phyloP scores from a whole-genome alignment of 2,113 vertebrate genomes.

The Pseudopodoces humilis region DNA sequence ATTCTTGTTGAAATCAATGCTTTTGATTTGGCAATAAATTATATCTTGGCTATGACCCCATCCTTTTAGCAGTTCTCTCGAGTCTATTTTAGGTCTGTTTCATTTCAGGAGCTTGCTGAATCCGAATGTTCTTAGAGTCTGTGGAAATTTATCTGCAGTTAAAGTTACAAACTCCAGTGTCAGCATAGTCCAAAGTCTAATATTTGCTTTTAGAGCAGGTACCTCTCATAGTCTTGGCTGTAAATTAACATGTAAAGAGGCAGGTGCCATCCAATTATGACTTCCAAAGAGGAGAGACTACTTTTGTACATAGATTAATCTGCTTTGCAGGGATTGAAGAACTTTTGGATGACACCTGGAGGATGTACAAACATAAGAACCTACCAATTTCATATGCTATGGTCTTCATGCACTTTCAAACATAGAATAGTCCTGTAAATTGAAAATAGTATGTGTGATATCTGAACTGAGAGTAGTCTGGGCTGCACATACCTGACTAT shows the following conservation, averaged over 20 bases:
- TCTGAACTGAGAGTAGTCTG: background rate
- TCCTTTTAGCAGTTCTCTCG: background rate
- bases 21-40: slow-evolving; percentile 31
- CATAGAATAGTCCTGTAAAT: background rate
- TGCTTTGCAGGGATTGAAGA: background rate
- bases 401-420: background rate
- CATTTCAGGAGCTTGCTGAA: background rate
- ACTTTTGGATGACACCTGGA: background rate
- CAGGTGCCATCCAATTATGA: background rate
- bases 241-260: background rate
- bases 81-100: background rate
- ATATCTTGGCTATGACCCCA: background rate
- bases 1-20: background rate
- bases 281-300: background rate
- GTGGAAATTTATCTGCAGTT: background rate
- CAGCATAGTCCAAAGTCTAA: background rate
- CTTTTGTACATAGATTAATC: background rate
- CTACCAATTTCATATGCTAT: background rate
- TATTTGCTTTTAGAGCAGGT: background rate
- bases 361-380: background rate
- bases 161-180: background rate
- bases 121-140: background rate
- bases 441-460: background rate
- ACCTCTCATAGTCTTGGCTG: background rate
- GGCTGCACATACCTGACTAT: background rate